Conservation (phyloP, 2,797 vertebrate genomes). For the Choloepus didactylus region DNA sequence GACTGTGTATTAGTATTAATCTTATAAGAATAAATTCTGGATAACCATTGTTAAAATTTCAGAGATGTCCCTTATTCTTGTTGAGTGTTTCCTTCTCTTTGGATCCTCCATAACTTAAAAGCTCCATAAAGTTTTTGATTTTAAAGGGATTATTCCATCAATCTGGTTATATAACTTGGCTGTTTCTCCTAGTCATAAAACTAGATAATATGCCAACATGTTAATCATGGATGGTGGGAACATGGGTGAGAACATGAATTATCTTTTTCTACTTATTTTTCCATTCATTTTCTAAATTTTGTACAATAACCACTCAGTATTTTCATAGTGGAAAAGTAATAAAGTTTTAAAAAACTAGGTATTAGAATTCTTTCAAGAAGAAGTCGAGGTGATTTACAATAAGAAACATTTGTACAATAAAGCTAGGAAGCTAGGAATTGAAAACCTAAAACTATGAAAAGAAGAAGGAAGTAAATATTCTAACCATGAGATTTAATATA, state of each 20-base stretch:
- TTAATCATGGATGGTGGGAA: background rate
- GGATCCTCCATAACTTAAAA: conserved; percentile 13
- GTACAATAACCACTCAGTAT: conserved; percentile 47
- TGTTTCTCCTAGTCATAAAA: conserved; percentile 57
- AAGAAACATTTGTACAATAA: conserved; percentile 57
- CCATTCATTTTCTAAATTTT: conserved; percentile 59
- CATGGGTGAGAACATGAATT: background rate
- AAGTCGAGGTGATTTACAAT: conserved; percentile 56
- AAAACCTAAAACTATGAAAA: conserved; percentile 50
- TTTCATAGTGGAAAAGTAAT: conserved; percentile 57
- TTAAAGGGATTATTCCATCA: background rate
- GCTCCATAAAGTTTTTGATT: conserved; percentile 9
- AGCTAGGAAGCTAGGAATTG: conserved; percentile 32
- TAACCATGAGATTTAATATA: conserved; percentile 51
- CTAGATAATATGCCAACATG: background rate
- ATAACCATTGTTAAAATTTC: conserved; percentile 14
- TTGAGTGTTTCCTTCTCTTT: conserved; percentile 40
- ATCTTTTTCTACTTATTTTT: conserved; percentile 53
- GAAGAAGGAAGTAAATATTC: conserved; percentile 29
- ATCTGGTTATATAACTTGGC: background rate
- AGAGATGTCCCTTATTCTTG: conserved; percentile 35
- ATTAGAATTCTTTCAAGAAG: conserved; percentile 62
- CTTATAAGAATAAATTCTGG: conserved; percentile 6
- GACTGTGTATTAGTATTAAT: background rate
- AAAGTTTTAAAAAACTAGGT: conserved; percentile 42